phyloP scores from a whole-genome alignment of 2,113 vertebrate genomes.

The Cryptomyrus ogoouensis region DNA sequence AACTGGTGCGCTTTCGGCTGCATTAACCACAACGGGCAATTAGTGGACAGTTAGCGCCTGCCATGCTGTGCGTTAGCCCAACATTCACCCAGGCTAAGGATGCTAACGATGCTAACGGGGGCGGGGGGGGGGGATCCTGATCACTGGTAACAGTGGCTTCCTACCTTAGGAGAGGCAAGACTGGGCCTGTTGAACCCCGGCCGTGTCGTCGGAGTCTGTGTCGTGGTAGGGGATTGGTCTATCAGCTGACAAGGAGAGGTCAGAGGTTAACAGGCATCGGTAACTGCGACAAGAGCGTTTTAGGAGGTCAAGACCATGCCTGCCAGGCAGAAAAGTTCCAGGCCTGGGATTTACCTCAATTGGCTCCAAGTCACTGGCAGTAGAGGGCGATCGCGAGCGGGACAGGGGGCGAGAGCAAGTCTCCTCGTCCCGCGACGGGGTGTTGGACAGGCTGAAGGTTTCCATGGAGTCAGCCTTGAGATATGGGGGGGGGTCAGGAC shows the following conservation, averaged over 20 bases:
- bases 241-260: constrained; percentile 60
- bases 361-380: constrained; percentile 81
- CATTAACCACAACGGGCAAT: background rate
- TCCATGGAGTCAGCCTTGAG: constrained; percentile 82
- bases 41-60: background rate
- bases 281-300: background rate
- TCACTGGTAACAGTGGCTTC: background rate
- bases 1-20: constrained; percentile 97
- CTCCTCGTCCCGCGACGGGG: constrained; percentile 77
- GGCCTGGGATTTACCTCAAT: constrained; percentile 67
- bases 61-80: background rate
- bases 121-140: background rate
- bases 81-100: background rate
- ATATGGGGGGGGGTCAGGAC: background rate
- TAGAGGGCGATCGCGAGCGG: constrained; percentile 80
- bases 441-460: constrained; percentile 82
- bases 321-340: background rate
- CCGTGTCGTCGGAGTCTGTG: constrained; percentile 82
- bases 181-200: constrained; percentile 76
- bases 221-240: constrained; percentile 70
- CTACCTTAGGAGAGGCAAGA: constrained; percentile 76
- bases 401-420: constrained; percentile 73
- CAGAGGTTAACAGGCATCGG: background rate
- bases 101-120: background rate
- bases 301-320: background rate